Percentiles rank a stretch among this genome's conserved stretches.
These are phyloP conservation scores for Tenthredo scrophulariae DNA, from an alignment of 2,888 invertebrate species.

Conservation along the genomic window DNA sequence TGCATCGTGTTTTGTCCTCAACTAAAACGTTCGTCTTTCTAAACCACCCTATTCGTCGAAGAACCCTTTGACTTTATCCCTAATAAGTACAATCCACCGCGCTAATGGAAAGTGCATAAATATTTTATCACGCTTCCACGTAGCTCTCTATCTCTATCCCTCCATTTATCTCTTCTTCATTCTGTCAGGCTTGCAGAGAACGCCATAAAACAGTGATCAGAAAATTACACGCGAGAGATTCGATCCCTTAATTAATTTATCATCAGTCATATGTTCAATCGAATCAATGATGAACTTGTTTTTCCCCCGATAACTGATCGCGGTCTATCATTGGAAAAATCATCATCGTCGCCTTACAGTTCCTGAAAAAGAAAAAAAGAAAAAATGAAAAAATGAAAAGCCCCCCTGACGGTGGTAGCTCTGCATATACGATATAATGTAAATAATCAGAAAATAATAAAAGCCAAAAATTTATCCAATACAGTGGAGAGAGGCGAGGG, in stretches of 20 bases:
- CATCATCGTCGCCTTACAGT: no score
- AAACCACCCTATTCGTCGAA: conserved; percentile 5
- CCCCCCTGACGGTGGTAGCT: no score
- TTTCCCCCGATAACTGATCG: no score
- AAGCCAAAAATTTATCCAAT: background rate
- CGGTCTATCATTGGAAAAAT: no score
- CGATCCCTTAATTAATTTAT: background rate
- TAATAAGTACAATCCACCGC: conserved; percentile 72
- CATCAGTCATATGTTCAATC: background rate
- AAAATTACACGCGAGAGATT: background rate
- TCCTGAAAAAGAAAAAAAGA: no score
- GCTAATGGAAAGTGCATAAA: conserved; percentile 76
- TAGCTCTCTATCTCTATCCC: conserved; percentile 5
- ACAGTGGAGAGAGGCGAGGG: background rate
- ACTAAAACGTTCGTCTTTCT: background rate
- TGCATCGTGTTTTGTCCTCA: background rate
- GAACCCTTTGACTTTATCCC: conserved; percentile 74
- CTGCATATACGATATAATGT: no score
- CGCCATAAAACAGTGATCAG: background rate
- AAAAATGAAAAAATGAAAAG: no score
- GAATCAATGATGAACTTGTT: no score
- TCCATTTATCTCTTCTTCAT: background rate
- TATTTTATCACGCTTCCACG: conserved; percentile 68
- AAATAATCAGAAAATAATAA: background rate
- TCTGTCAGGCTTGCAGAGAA: background rate